Conservation (phyloP, 2,888 invertebrate genomes). For the Agonum fuliginosum region DNA sequence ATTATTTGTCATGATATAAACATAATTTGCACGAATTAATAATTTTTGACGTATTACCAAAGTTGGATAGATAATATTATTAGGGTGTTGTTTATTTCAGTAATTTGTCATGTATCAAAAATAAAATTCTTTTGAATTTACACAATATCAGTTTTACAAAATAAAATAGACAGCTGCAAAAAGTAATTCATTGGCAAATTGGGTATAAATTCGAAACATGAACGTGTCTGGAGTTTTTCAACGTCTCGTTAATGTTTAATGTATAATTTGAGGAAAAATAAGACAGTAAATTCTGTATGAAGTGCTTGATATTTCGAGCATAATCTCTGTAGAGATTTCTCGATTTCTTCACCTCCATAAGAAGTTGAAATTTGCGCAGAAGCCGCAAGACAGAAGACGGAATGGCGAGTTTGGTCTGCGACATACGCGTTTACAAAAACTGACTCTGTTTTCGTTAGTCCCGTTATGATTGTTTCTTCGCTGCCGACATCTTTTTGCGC, state of each 20-base stretch:
- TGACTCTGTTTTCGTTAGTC: slow-evolving; percentile 48
- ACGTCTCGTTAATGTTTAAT: background rate
- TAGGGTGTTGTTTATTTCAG: too few relatives aligned
- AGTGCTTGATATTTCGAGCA: slow-evolving; percentile 2
- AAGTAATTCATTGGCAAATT: too few relatives aligned
- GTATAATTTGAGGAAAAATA: background rate
- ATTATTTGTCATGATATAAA: too few relatives aligned
- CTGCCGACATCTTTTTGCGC: slow-evolving; percentile 31
- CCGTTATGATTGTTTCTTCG: slow-evolving; percentile 49
- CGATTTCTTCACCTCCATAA: slow-evolving; percentile 28
- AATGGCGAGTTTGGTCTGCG: slow-evolving; percentile 6
- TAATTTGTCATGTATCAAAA: too few relatives aligned
- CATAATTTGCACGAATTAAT: too few relatives aligned
- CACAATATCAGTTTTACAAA: too few relatives aligned
- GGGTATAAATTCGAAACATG: too few relatives aligned
- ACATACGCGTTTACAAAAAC: slow-evolving; percentile 41
- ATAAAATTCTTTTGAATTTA: too few relatives aligned
- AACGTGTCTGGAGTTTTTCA: background rate
- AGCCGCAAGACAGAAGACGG: slow-evolving; percentile 21
- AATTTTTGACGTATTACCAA: too few relatives aligned
- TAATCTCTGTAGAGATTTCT: slow-evolving; percentile 33
- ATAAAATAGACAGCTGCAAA: too few relatives aligned
- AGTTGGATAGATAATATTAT: too few relatives aligned
- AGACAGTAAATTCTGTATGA: background rate
- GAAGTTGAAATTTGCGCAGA: slow-evolving; percentile 30